Evolutionary conservation across 2,888 invertebrate genomes (phyloP).

Genomic region (Polymixis lichenea): DNA sequence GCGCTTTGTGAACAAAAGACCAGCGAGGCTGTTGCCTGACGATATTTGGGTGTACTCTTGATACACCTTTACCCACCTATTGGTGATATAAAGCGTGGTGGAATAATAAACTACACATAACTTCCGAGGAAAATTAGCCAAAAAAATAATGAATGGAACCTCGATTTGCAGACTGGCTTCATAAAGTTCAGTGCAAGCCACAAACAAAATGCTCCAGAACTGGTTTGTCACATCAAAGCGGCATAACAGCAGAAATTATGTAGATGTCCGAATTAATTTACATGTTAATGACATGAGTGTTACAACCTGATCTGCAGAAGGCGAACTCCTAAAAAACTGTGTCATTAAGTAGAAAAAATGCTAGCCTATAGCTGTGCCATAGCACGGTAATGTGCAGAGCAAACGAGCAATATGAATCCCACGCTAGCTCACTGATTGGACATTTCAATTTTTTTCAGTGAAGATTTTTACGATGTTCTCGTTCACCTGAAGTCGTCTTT

Average conservation of each 20-base stretch:
- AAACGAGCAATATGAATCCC: too few species aligned
- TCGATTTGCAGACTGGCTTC: constrained; percentile 35
- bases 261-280: constrained; percentile 44
- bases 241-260: constrained; percentile 51
- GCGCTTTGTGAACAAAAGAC: neutral
- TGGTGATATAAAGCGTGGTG: neutral
- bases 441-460: neutral
- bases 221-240: constrained; percentile 51
- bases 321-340: constrained; percentile 3
- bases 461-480: neutral
- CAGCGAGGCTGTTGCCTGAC: too few species aligned
- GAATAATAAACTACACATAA: neutral
- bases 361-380: neutral
- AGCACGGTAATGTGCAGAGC: too few species aligned
- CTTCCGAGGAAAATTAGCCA: constrained; percentile 15
- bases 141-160: constrained; percentile 39
- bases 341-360: neutral
- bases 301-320: constrained; percentile 34
- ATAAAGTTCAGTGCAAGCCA: constrained; percentile 47
- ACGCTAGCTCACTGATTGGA: neutral
- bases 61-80: neutral
- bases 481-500: too few species aligned
- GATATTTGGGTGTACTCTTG: neutral
- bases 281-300: constrained; percentile 29
- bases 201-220: constrained; percentile 24